Percentiles rank a stretch among this genome's conserved stretches.
phyloP scores from a whole-genome alignment of 2,888 invertebrate genomes.

The Ceraclea dissimilis region DNA sequence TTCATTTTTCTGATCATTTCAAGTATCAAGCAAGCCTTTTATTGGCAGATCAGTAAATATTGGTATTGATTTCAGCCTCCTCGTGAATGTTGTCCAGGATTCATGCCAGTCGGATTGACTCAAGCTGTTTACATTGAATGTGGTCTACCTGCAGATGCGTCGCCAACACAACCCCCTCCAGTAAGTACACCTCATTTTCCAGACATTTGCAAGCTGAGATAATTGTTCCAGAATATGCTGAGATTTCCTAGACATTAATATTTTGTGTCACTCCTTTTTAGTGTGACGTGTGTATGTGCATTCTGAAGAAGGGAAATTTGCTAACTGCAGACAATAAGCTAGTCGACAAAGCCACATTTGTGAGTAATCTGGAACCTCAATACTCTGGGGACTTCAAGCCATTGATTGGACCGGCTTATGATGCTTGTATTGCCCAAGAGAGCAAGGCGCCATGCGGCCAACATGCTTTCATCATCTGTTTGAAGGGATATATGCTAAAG shows the following conservation, averaged over 20 bases:
- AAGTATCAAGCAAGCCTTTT: too few species aligned
- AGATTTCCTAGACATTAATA: not conserved
- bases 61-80: not conserved
- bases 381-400: constrained; percentile 16
- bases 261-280: not conserved
- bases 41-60: too few species aligned
- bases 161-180: not conserved
- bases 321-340: constrained; percentile 10
- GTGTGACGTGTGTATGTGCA: constrained; percentile 15
- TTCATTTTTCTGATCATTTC: too few species aligned
- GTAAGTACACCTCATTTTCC: too few species aligned
- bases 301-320: constrained; percentile 16
- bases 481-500: not conserved
- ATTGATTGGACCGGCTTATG: not conserved
- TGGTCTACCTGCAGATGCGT: not conserved
- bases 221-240: not conserved
- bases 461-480: not conserved
- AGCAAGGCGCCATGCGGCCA: not conserved
- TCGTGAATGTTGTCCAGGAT: not conserved
- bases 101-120: not conserved
- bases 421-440: not conserved
- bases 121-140: not conserved
- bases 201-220: too few species aligned
- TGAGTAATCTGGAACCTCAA: constrained; percentile 10
- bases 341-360: constrained; percentile 10